Percentiles rank a stretch among this genome's conserved stretches.
These are phyloP conservation scores for Ophion slaviceki DNA, from an alignment of 2,888 invertebrate species.

Conservation along the genomic window DNA sequence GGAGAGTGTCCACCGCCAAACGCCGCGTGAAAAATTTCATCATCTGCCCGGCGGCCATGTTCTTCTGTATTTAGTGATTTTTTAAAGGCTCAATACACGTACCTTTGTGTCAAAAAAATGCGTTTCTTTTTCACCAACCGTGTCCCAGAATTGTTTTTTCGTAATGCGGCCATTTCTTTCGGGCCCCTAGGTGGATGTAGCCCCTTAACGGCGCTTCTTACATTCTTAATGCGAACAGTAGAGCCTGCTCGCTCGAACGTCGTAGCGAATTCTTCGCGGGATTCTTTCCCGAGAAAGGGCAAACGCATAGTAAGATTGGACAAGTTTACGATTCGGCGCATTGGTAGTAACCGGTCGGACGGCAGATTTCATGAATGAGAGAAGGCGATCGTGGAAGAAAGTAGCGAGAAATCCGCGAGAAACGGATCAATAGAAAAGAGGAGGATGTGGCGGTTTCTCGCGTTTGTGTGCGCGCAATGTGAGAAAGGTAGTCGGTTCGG, in stretches of 20 bases:
- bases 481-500: conserved; percentile 74
- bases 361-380: conserved; percentile 26
- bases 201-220: too few species aligned
- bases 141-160: too few species aligned
- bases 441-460: conserved; percentile 22
- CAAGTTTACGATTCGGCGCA: background rate
- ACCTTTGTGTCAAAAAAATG: too few species aligned
- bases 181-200: too few species aligned
- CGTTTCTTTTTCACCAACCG: too few species aligned
- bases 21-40: too few species aligned
- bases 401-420: conserved; percentile 8
- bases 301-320: background rate
- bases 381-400: conserved; percentile 44
- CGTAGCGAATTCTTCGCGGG: background rate
- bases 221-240: too few species aligned
- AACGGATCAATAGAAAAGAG: conserved; percentile 74
- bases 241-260: background rate
- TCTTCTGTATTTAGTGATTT: too few species aligned
- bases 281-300: background rate
- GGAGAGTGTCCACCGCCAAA: too few species aligned
- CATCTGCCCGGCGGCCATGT: too few species aligned
- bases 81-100: too few species aligned
- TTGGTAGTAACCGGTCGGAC: conserved; percentile 18
- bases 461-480: conserved; percentile 53
- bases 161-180: too few species aligned